Percentiles rank a stretch among this genome's conserved stretches.
These are phyloP conservation scores for Eurytoma adleriae DNA, from an alignment of 2,888 invertebrate genomes.

Conservation along the genomic window DNA sequence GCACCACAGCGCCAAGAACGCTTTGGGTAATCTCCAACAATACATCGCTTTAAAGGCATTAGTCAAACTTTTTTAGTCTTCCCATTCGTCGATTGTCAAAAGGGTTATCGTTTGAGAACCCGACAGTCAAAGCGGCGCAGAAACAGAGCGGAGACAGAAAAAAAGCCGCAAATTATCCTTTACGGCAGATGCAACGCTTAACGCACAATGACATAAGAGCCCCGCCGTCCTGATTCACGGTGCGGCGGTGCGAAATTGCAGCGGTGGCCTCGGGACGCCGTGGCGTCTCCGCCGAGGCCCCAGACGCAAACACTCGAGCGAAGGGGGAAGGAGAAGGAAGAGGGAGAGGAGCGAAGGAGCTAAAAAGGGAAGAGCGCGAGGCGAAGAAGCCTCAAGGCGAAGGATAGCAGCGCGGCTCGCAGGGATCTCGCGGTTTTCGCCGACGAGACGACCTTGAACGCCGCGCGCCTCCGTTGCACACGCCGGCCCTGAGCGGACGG, in stretches of 20 bases:
- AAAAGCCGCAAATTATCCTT: too few relatives aligned
- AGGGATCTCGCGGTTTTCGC: slow-evolving; percentile 52
- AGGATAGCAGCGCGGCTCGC: neutral
- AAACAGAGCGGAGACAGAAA: too few relatives aligned
- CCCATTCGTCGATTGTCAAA: too few relatives aligned
- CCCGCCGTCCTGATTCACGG: slow-evolving; percentile 11
- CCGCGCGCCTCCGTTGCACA: slow-evolving; percentile 12
- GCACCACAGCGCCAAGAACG: too few relatives aligned
- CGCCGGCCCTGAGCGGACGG: slow-evolving; percentile 29
- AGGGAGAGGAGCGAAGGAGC: neutral
- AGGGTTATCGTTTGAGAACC: too few relatives aligned
- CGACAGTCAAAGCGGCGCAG: too few relatives aligned
- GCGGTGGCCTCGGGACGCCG: neutral
- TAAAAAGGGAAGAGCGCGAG: neutral
- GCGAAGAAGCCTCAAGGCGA: slow-evolving; percentile 24
- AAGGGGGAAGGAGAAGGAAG: too few relatives aligned
- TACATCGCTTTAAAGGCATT: too few relatives aligned
- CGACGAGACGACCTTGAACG: slow-evolving; percentile 47
- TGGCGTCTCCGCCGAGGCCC: neutral
- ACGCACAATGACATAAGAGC: slow-evolving; percentile 32
- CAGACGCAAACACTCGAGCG: neutral
- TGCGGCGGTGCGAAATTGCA: slow-evolving; percentile 29
- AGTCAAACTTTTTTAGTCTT: too few relatives aligned
- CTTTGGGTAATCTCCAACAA: too few relatives aligned
- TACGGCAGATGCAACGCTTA: neutral